Evolutionary conservation across 2,888 invertebrate genomes (phyloP).

Genomic region (Xestia c-nigrum): DNA sequence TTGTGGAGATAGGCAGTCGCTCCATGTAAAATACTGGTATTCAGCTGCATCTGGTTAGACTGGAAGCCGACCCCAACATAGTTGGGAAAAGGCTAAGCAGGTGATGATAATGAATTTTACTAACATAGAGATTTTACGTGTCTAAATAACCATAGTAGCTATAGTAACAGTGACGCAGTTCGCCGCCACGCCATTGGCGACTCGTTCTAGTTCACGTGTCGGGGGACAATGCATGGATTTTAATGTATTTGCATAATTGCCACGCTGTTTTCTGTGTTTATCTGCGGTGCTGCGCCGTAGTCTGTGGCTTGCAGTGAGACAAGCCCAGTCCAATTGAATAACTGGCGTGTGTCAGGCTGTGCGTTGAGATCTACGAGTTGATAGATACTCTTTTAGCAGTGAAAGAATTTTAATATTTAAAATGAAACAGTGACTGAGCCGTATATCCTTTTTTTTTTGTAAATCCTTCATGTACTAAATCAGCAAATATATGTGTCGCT

Average conservation of each 20-base stretch:
- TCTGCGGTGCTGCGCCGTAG: constrained; percentile 64
- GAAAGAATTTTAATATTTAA: not conserved
- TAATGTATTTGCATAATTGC: constrained; percentile 81
- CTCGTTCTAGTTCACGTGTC: constrained; percentile 71
- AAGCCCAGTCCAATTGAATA: constrained; percentile 11
- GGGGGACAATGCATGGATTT: constrained; percentile 75
- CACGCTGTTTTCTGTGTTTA: constrained; percentile 74
- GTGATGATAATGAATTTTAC: not conserved
- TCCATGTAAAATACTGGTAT: not conserved
- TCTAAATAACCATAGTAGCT: not conserved
- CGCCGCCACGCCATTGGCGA: constrained; percentile 60
- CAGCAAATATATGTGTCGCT: not conserved
- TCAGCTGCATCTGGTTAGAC: not conserved
- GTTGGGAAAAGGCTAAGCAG: not conserved
- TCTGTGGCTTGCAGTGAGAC: constrained; percentile 21
- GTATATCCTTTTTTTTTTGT: not conserved
- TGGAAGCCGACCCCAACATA: not conserved
- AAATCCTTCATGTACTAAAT: too few species aligned
- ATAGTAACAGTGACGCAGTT: constrained; percentile 32
- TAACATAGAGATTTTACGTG: not conserved
- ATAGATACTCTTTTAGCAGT: not conserved
- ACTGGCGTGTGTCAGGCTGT: not conserved
- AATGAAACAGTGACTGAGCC: not conserved
- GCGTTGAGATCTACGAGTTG: not conserved
- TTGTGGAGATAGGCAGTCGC: not conserved